A percentile compares a stretch with the other conserved stretches of the same genome.
phyloP scores from a whole-genome alignment of 2,797 vertebrate species.

The Nothura maculosa region DNA sequence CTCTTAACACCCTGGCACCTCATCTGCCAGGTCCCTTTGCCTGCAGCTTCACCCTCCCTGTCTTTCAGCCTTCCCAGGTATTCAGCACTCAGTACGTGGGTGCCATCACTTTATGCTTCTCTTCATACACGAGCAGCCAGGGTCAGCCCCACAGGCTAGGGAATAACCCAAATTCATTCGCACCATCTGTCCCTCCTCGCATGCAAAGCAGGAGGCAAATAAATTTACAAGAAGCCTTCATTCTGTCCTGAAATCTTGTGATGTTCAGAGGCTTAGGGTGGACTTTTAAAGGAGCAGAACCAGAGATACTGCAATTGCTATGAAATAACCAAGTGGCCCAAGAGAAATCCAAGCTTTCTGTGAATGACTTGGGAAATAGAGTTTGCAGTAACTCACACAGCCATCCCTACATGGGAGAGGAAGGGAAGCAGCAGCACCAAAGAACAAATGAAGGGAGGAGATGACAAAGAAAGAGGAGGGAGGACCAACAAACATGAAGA shows the following conservation, averaged over 20 bases:
- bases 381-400: neutral
- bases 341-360: neutral
- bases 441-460: neutral
- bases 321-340: neutral
- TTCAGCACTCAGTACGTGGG: neutral
- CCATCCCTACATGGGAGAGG: neutral
- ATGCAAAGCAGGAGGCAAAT: neutral
- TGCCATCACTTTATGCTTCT: neutral
- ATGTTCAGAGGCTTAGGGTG: fast-evolving
- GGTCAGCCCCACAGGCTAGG: neutral
- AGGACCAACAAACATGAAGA: neutral
- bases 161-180: neutral
- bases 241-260: neutral
- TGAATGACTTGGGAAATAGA: neutral
- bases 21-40: neutral
- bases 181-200: conserved; percentile 1
- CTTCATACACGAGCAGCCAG: fast-evolving
- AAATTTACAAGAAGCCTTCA: neutral
- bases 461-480: neutral
- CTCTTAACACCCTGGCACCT: neutral
- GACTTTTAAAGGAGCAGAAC: neutral
- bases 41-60: neutral
- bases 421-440: neutral
- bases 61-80: neutral
- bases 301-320: neutral